Evolutionary conservation across 37 sponge, comb jelly and placozoan genomes (phyloP).

Genomic region (Bolinopsis microptera): DNA sequence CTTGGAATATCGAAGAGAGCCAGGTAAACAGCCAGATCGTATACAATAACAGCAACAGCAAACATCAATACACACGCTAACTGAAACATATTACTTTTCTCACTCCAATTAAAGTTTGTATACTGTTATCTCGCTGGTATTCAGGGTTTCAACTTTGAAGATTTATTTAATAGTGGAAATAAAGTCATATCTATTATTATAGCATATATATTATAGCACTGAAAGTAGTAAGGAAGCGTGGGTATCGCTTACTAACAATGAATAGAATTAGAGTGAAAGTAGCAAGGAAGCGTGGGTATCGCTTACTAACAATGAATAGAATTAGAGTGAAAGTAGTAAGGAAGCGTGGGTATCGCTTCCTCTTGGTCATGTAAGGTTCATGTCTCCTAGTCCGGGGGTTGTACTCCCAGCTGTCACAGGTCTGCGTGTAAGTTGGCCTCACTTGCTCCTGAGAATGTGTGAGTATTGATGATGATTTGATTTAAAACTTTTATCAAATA

Average conservation of each 20-base stretch:
- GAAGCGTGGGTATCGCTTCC: not conserved
- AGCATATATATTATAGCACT: not conserved
- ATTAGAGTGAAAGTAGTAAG: not conserved
- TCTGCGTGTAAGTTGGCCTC: not conserved
- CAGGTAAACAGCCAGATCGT: conserved; percentile 22
- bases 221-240: no score
- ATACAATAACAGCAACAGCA: conserved; percentile 5
- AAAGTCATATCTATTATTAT: not conserved
- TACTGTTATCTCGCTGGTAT: no score
- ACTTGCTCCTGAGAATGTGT: conserved; percentile 19
- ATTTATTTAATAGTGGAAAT: no score
- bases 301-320: not conserved
- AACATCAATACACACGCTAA: conserved; percentile 36
- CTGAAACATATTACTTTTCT: no score
- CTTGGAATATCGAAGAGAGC: conserved; percentile 19
- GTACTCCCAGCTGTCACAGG: conserved; percentile 29
- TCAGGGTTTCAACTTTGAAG: no score
- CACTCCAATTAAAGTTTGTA: no score
- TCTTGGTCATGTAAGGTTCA: conserved; percentile 28
- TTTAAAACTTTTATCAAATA: no score
- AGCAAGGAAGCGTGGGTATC: no score
- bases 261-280: no score
- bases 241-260: not conserved
- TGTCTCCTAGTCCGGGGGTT: conserved; percentile 13
- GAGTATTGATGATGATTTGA: no score